These are phyloP conservation scores for Drosophila subsilvestris DNA, from an alignment of 2,888 invertebrate genomes.

Conservation along the genomic window DNA sequence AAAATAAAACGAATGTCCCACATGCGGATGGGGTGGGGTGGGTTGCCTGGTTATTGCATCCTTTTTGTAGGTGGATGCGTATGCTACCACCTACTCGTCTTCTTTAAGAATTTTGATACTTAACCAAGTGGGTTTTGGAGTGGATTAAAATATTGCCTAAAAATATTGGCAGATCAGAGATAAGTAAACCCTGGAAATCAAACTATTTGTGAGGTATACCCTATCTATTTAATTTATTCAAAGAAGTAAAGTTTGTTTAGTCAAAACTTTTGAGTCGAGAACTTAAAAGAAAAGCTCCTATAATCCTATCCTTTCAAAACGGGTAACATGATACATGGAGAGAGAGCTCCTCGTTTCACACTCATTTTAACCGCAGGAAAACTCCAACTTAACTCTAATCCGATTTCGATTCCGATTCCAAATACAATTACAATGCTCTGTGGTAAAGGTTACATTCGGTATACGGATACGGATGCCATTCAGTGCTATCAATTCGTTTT, in stretches of 20 bases:
- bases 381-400: conserved; percentile 14
- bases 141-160: conserved; percentile 18
- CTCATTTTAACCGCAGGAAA: background rate
- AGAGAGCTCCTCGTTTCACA: background rate
- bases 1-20: conserved; percentile 37
- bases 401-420: background rate
- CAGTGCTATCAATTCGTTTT: conserved; percentile 8
- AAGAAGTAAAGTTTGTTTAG: too few species aligned
- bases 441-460: background rate
- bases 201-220: background rate
- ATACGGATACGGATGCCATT: background rate
- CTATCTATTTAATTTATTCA: too few species aligned
- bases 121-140: conserved; percentile 17
- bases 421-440: conserved; percentile 7
- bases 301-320: background rate
- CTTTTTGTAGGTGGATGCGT: background rate
- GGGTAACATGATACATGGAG: background rate
- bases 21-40: conserved; percentile 4
- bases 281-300: background rate
- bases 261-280: too few species aligned
- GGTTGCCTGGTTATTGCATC: background rate
- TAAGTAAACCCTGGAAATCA: background rate
- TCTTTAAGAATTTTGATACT: conserved; percentile 11
- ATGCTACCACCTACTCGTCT: too few species aligned
- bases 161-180: background rate